These are phyloP conservation scores for Ptychadena robeensis DNA, from an alignment of 2,797 vertebrate species.

Conservation along the genomic window DNA sequence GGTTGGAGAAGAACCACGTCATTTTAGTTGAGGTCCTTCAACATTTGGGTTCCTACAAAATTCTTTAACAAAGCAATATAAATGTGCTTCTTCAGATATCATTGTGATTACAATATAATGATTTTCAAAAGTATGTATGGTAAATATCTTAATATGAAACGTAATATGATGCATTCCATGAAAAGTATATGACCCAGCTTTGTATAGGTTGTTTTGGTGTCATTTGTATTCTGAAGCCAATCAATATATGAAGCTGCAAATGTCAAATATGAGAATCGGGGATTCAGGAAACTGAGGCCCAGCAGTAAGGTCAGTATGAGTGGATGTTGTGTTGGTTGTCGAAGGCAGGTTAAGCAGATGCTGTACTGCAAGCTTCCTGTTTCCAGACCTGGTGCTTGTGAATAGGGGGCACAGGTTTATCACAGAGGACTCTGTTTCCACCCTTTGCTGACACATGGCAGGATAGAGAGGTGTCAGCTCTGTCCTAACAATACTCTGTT, in stretches of 20 bases:
- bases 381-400: slow-evolving; percentile 35
- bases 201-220: too few relatives aligned
- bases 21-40: too few relatives aligned
- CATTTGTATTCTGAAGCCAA: background rate
- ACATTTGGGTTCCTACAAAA: too few relatives aligned
- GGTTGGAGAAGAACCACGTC: too few relatives aligned
- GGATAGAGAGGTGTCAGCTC: slow-evolving; percentile 24
- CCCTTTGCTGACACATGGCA: slow-evolving; percentile 16
- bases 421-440: background rate
- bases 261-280: slow-evolving; percentile 11
- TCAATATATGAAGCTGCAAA: slow-evolving; percentile 9
- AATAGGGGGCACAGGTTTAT: slow-evolving; percentile 24
- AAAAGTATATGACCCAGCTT: too few relatives aligned
- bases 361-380: slow-evolving; percentile 50
- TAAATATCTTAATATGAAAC: too few relatives aligned
- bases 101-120: too few relatives aligned
- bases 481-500: slow-evolving; percentile 15
- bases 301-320: slow-evolving; percentile 23
- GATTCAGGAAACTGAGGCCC: slow-evolving; percentile 41
- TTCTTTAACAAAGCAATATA: too few relatives aligned
- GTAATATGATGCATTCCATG: background rate
- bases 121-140: background rate
- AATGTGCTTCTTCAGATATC: background rate
- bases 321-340: slow-evolving; percentile 41
- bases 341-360: slow-evolving; percentile 57